phyloP scores from a whole-genome alignment of 2,888 invertebrate genomes.

The Leuctra nigra region DNA sequence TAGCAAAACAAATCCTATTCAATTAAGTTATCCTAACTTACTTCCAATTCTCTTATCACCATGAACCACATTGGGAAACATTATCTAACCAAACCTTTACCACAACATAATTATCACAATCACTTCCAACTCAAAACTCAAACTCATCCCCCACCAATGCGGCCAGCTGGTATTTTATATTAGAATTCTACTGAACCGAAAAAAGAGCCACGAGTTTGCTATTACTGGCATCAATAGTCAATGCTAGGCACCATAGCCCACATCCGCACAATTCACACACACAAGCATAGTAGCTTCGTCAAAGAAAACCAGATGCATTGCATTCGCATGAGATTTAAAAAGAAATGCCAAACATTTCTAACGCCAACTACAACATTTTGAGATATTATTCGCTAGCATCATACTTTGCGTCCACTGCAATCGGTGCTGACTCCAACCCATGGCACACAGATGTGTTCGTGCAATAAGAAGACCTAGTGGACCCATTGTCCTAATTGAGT shows the following conservation, averaged over 20 bases:
- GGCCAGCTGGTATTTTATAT: too few species aligned
- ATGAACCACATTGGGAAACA: not conserved
- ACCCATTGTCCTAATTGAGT: constrained; percentile 26
- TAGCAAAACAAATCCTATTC: not conserved
- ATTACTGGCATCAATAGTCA: constrained; percentile 16
- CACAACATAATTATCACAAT: constrained; percentile 5
- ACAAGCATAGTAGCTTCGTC: constrained; percentile 2
- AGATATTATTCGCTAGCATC: not conserved
- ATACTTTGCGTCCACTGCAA: not conserved
- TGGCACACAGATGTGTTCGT: constrained; percentile 8
- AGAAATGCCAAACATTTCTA: constrained; percentile 1
- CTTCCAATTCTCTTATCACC: not conserved
- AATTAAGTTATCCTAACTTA: not conserved
- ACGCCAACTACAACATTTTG: not conserved
- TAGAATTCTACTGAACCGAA: too few species aligned
- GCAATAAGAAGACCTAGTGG: constrained; percentile 20
- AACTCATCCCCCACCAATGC: not conserved
- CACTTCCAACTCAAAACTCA: not conserved
- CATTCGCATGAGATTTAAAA: constrained; percentile 4
- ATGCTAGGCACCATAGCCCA: constrained; percentile 21
- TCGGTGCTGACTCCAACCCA: not conserved
- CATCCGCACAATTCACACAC: constrained; percentile 8
- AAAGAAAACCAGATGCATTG: constrained; percentile 9
- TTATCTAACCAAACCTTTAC: constrained; percentile 1
- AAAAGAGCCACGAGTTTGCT: not conserved